Base-by-base conservation (phyloP, 2,888 invertebrate genomes). In the Drosophila macrospina region DNA sequence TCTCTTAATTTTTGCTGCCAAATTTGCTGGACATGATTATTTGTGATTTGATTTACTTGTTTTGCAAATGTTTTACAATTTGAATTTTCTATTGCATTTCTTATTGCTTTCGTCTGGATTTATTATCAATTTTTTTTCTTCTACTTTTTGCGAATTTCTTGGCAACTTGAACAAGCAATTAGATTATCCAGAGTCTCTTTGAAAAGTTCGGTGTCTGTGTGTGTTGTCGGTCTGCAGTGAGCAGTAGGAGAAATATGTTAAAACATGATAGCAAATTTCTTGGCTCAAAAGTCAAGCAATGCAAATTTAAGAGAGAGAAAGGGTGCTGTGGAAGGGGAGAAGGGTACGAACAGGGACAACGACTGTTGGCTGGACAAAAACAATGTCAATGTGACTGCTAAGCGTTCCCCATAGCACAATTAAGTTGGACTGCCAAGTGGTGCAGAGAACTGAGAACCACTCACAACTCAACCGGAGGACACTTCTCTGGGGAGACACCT, bases 211-310 rank as follows among this genome's bases (percentile, higher is more conserved):
- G 30, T 26, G 15, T 16, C 26, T 36, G 36, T 36, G 20, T 20
- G 20, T 20, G n/a, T 56, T 37, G 26, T 32, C n/a, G 5, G 10
- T 10, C 37, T 57, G 44, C 56, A 57, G 41, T 70, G 76, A 61
- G 30, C 56, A 68, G 45, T 55, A 64, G 64, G 56, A 61, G 60
- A 78, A 75, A 55, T 61, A 69, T 64, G 60, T 36, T 56, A 36
- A 51, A 74, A 55, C 36, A 57, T 69, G 39, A 60, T 63, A 63
- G 56, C 30, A 61, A 69, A 64, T 51, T 78, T 69, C 78, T 75
- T 74, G 69, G 50, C 74, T 78, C 60, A 61, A 75, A 78, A 75
- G 75, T 75, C 75, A 61, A 78, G 69, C 69, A 78, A 74, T 78
- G 60, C 74, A 69, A 74, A 78, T 75, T 16, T 28, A 10, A 10